Conservation (phyloP, 1,140 invertebrate species). For the Temnothorax nylanderi region DNA sequence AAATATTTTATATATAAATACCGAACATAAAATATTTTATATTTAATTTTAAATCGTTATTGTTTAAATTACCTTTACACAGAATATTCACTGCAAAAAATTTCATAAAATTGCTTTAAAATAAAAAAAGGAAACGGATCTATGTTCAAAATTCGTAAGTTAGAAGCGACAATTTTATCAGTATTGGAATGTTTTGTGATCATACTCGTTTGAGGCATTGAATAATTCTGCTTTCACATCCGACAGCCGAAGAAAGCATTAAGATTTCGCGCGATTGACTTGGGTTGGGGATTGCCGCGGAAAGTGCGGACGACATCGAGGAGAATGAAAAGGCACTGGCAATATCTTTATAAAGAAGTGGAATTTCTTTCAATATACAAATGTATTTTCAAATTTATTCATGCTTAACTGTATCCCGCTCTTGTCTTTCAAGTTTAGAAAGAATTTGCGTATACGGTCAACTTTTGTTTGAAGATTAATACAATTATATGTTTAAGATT, state of each 20-base stretch:
- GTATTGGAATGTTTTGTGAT: not conserved
- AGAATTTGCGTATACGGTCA: not conserved
- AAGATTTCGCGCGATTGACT: slow-evolving; percentile 77
- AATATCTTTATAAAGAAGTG: not conserved
- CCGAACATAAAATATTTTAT: not conserved
- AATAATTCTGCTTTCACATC: slow-evolving; percentile 20
- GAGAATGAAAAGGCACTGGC: too few species aligned
- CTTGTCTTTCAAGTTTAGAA: not conserved
- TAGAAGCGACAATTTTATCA: not conserved
- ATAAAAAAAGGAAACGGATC: not conserved
- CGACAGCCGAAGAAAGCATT: slow-evolving; percentile 39
- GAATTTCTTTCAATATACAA: not conserved
- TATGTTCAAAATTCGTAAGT: not conserved
- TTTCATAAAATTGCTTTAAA: not conserved
- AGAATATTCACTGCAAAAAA: not conserved
- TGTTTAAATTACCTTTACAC: not conserved
- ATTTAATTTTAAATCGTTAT: not conserved
- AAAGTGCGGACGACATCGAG: not conserved
- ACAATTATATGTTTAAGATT: slow-evolving; percentile 22
- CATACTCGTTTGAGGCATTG: not conserved
- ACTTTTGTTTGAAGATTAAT: slow-evolving; percentile 3
- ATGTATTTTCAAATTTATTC: not conserved
- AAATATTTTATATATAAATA: not conserved
- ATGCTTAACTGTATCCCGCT: not conserved
- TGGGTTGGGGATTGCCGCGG: slow-evolving; percentile 72